phyloP scores from a whole-genome alignment of 2,888 invertebrate species.

The Apodemia duryi region DNA sequence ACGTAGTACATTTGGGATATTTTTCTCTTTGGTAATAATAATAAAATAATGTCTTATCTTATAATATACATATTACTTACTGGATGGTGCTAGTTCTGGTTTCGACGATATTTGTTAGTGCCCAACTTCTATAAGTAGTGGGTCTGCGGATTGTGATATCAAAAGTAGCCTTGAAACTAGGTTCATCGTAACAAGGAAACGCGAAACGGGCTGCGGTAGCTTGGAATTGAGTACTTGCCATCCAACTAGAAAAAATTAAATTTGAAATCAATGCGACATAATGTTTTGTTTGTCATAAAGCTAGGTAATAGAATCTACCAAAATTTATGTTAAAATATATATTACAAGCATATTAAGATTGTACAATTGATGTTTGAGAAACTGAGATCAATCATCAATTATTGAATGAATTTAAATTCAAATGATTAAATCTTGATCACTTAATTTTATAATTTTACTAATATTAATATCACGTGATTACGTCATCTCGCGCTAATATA shows the following conservation, averaged over 20 bases:
- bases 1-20: no score
- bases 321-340: background rate
- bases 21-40: no score
- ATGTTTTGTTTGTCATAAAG: background rate
- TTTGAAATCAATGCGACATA: background rate
- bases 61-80: background rate
- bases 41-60: no score
- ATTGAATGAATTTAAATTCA: no score
- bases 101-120: conserved; percentile 2
- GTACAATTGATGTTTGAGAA: no score
- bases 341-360: no score
- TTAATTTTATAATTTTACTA: no score
- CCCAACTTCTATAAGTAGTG: conserved; percentile 49
- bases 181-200: conserved; percentile 94
- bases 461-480: no score
- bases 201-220: conserved; percentile 88
- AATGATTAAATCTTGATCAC: no score
- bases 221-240: conserved; percentile 89
- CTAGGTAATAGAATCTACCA: background rate
- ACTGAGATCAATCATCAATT: no score
- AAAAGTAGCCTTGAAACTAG: conserved; percentile 89
- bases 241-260: conserved; percentile 75
- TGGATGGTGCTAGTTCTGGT: background rate
- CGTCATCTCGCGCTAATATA: no score
- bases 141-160: conserved; percentile 82